Evolutionary conservation across 2,888 invertebrate genomes (phyloP).

Genomic region (Bhutanitis thaidina): DNA sequence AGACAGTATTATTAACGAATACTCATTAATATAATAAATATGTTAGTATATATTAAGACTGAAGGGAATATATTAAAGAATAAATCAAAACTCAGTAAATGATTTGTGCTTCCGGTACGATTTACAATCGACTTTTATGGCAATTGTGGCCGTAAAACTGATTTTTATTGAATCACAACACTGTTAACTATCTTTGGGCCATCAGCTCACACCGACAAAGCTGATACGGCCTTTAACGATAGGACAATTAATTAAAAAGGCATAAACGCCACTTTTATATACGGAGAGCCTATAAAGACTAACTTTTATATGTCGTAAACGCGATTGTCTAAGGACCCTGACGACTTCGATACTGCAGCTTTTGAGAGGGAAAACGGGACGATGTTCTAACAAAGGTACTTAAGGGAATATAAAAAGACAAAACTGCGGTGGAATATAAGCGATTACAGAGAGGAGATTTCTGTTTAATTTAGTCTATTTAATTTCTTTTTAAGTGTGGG

Average conservation of each 20-base stretch:
- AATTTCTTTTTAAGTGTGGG: too few species aligned
- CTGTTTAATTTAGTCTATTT: constrained; percentile 6
- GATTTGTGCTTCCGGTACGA: constrained; percentile 13
- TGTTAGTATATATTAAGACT: too few species aligned
- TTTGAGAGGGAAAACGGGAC: constrained; percentile 35
- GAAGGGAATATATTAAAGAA: not conserved
- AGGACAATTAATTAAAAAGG: constrained; percentile 78
- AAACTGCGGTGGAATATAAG: constrained; percentile 32
- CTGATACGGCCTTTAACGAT: constrained; percentile 75
- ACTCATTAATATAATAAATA: too few species aligned
- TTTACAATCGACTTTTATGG: constrained; percentile 52
- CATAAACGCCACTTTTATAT: constrained; percentile 78
- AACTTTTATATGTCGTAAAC: constrained; percentile 80
- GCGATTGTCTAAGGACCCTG: constrained; percentile 74
- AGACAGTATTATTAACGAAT: too few species aligned
- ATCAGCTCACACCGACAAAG: constrained; percentile 62
- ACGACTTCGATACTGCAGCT: constrained; percentile 55
- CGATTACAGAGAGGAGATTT: constrained; percentile 17
- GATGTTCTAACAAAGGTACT: constrained; percentile 38
- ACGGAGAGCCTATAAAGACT: constrained; percentile 76
- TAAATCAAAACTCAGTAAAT: constrained; percentile 7
- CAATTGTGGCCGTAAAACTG: constrained; percentile 58
- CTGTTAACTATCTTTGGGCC: constrained; percentile 68
- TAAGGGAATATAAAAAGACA: constrained; percentile 40
- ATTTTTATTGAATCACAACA: constrained; percentile 73